A percentile compares a stretch with the other conserved stretches of the same genome.
phyloP scores from a whole-genome alignment of 2,888 invertebrate genomes.

The Dynastes hyllus region DNA sequence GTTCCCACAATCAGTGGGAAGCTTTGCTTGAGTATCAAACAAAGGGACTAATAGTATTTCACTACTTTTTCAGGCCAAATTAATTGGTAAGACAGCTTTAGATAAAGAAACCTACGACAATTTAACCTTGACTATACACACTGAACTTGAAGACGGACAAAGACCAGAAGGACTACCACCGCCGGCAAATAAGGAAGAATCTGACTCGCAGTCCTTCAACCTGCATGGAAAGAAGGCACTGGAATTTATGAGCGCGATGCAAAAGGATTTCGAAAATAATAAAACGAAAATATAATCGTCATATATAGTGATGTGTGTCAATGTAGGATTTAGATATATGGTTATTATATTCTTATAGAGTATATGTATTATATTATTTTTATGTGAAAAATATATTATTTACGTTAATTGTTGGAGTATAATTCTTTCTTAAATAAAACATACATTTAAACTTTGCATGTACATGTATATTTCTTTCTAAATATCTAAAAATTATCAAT shows the following conservation, averaged over 20 bases:
- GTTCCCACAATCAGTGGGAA: background rate
- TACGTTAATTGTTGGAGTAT: background rate
- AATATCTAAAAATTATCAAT: background rate
- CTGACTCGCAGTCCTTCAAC: slow-evolving; percentile 25
- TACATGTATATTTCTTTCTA: too few relatives aligned
- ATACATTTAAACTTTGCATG: too few relatives aligned
- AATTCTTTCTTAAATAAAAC: background rate
- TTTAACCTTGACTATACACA: slow-evolving; percentile 53
- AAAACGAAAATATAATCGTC: slow-evolving; percentile 54
- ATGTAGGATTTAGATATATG: slow-evolving; percentile 27
- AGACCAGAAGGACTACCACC: slow-evolving; percentile 54
- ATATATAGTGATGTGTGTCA: background rate
- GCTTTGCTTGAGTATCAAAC: background rate
- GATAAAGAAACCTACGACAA: slow-evolving; percentile 45
- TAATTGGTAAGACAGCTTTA: slow-evolving; percentile 48
- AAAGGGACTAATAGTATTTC: background rate
- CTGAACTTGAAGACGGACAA: slow-evolving; percentile 53
- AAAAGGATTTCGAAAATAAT: slow-evolving; percentile 56
- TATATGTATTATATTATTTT: slow-evolving; percentile 14
- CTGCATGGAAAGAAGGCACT: slow-evolving; percentile 56
- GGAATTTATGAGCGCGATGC: slow-evolving; percentile 54
- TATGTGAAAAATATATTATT: slow-evolving; percentile 24
- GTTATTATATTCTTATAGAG: slow-evolving; percentile 7
- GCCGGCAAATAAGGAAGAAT: slow-evolving; percentile 36
- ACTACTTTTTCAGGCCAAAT: slow-evolving; percentile 23